Conservation (phyloP, 2,113 vertebrate species). For the Sprattus sprattus region DNA sequence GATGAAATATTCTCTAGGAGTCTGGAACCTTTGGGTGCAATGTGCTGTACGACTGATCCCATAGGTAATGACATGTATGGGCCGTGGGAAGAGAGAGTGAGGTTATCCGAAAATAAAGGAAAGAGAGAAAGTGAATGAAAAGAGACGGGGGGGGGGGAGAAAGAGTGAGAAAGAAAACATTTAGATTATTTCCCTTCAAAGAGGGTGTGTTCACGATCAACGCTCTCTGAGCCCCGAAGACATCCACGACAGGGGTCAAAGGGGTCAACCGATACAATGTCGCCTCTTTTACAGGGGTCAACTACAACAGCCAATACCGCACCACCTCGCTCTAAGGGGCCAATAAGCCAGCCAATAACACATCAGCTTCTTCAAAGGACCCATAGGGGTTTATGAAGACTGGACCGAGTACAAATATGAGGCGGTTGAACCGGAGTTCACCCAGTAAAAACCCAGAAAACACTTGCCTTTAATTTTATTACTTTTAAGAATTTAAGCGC, state of each 20-base stretch:
- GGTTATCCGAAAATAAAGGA: not conserved
- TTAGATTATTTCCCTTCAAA: not conserved
- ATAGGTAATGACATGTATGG: not conserved
- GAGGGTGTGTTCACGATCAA: not conserved
- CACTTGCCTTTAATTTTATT: constrained; percentile 29
- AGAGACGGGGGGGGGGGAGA: not conserved
- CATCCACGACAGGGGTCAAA: not conserved
- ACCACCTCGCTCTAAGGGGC: constrained; percentile 12
- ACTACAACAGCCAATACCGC: constrained; percentile 10
- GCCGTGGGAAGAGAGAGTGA: not conserved
- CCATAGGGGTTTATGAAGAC: constrained; percentile 24
- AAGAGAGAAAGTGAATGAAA: not conserved
- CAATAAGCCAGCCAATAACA: not conserved
- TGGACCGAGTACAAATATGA: constrained; percentile 8
- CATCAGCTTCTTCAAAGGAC: constrained; percentile 25
- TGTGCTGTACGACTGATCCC: not conserved
- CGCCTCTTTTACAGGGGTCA: constrained; percentile 31
- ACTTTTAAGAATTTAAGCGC: constrained; percentile 13
- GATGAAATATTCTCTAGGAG: not conserved
- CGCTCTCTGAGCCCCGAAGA: not conserved
- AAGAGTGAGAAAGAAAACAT: not conserved
- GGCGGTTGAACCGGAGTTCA: constrained; percentile 30
- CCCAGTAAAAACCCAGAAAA: constrained; percentile 8
- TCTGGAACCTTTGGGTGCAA: not conserved
- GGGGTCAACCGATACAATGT: not conserved